Conservation (phyloP, 2,888 invertebrate species). For the Eupithecia exiguata region DNA sequence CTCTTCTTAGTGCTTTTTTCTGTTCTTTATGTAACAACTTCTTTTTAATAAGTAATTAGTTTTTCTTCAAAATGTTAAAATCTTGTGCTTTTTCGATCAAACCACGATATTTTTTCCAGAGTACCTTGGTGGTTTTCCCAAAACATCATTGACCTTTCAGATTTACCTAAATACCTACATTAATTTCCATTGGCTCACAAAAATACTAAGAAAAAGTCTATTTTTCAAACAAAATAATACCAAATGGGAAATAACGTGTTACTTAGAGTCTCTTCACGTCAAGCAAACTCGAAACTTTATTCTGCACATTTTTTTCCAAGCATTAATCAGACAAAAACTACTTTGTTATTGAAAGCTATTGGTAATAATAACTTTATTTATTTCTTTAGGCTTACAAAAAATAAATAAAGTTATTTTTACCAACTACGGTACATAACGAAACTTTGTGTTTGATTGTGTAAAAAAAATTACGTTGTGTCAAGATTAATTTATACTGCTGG, state of each 20-base stretch:
- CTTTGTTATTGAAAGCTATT: neutral
- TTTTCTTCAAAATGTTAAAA: neutral
- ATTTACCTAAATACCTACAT: neutral
- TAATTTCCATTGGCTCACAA: neutral
- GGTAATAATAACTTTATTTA: too few species aligned
- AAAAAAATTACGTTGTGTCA: conserved; percentile 9
- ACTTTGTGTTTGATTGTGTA: neutral
- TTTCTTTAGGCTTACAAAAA: too few species aligned
- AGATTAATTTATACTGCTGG: conserved; percentile 23
- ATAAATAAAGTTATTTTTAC: too few species aligned
- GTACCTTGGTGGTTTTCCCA: neutral
- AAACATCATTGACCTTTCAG: neutral
- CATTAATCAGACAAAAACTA: neutral
- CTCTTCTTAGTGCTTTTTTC: neutral
- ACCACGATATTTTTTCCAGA: neutral
- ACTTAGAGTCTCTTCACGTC: neutral
- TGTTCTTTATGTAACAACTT: neutral
- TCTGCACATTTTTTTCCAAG: neutral
- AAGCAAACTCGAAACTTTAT: neutral
- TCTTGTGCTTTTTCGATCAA: neutral
- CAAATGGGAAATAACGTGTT: too few species aligned
- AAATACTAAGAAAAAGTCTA: neutral
- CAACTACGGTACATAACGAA: neutral
- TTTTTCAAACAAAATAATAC: neutral
- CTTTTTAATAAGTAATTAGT: neutral